These are phyloP conservation scores for Stenopsyche tienmushanensis DNA, from an alignment of 1,140 invertebrate genomes.

Conservation along the genomic window DNA sequence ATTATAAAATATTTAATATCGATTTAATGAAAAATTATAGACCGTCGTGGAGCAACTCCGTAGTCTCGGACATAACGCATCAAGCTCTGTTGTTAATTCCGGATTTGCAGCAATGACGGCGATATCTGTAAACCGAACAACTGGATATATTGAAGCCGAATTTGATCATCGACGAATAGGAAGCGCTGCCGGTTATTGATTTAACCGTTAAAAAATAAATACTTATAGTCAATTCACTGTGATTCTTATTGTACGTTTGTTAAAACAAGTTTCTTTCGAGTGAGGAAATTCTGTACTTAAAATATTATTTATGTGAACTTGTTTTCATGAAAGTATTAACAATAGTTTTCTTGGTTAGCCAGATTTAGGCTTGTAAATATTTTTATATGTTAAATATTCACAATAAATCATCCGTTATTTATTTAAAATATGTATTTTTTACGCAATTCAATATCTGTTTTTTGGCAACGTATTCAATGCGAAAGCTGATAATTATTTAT, in stretches of 20 bases:
- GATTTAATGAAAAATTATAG: conserved; percentile 34
- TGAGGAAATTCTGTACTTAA: no score
- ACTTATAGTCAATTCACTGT: background rate
- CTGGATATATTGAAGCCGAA: conserved; percentile 47
- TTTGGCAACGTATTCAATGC: no score
- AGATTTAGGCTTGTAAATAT: no score
- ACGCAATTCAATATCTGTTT: no score
- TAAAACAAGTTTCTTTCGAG: no score
- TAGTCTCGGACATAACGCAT: conserved; percentile 51
- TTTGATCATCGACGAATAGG: conserved; percentile 50
- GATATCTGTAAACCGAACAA: conserved; percentile 46
- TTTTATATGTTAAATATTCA: no score
- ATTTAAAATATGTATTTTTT: no score
- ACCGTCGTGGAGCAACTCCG: conserved; percentile 44
- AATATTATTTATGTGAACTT: no score
- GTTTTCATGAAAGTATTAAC: no score
- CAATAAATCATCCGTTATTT: no score
- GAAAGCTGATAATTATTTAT: no score
- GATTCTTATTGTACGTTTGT: conserved; percentile 8
- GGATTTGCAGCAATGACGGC: conserved; percentile 57
- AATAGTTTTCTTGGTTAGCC: no score
- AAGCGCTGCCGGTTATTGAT: conserved; percentile 51
- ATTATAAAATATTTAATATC: conserved; percentile 18
- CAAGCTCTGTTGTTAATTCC: conserved; percentile 48
- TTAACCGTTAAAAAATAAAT: background rate